Percentiles rank a stretch among this genome's conserved stretches.
Evolutionary conservation across 2,888 invertebrate genomes (phyloP).

Genomic region (Rhogogaster chlorosoma): DNA sequence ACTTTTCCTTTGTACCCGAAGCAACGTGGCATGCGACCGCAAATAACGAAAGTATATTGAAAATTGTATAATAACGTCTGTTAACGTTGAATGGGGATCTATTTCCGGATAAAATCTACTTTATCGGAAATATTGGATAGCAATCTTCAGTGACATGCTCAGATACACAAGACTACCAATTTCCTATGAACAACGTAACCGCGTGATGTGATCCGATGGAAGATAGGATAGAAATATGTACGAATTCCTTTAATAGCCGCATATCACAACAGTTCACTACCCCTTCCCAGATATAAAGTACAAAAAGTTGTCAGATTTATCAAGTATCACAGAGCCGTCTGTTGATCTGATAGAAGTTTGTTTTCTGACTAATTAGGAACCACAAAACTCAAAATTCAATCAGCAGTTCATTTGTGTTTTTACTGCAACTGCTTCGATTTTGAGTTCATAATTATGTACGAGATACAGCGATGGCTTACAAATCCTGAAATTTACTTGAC

Average conservation of each 20-base stretch:
- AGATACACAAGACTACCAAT: neutral
- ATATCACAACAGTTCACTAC: neutral
- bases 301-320: neutral
- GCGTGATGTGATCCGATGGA: neutral
- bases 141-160: neutral
- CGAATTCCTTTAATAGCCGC: neutral
- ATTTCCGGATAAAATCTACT: neutral
- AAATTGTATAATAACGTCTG: neutral
- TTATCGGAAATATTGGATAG: neutral
- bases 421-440: neutral
- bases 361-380: neutral
- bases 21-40: slow-evolving; percentile 10
- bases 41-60: slow-evolving; percentile 25
- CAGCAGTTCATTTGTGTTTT: neutral
- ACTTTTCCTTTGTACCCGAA: slow-evolving; percentile 45
- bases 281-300: neutral
- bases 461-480: neutral
- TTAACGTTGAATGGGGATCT: neutral
- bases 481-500: neutral
- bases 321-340: neutral
- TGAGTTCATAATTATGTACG: neutral
- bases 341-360: neutral
- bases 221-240: neutral
- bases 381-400: neutral
- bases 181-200: neutral